phyloP scores from a whole-genome alignment of 2,113 vertebrate genomes.

The Hypomesus transpacificus region DNA sequence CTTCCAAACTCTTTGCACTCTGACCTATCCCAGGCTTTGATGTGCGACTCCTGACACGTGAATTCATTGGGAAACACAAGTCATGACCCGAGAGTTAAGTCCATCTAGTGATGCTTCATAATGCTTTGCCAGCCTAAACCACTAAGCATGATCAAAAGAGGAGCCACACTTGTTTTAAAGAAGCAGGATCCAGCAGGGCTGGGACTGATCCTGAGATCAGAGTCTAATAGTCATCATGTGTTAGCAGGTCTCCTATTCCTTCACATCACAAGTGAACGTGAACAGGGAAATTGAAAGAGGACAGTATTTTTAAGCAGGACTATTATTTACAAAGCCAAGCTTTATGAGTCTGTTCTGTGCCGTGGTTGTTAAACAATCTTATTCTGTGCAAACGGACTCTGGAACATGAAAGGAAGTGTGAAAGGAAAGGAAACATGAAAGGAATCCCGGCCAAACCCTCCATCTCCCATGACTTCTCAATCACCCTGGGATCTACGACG shows the following conservation, averaged over 20 bases:
- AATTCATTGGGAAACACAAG: constrained; percentile 74
- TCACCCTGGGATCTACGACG: too few relatives aligned
- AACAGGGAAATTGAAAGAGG: too few relatives aligned
- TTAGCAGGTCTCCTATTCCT: too few relatives aligned
- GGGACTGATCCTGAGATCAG: background rate
- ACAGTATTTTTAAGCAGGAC: too few relatives aligned
- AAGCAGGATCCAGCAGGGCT: background rate
- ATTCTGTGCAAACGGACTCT: background rate
- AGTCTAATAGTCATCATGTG: too few relatives aligned
- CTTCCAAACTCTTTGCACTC: constrained; percentile 46
- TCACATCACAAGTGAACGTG: too few relatives aligned
- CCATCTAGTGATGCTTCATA: constrained; percentile 60
- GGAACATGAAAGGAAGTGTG: background rate
- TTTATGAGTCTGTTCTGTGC: too few relatives aligned
- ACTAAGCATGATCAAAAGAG: constrained; percentile 58
- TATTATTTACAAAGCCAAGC: too few relatives aligned
- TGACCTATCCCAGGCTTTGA: constrained; percentile 56
- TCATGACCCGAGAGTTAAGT: constrained; percentile 67
- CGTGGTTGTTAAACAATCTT: too few relatives aligned
- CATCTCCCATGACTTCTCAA: too few relatives aligned
- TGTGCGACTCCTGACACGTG: constrained; percentile 73
- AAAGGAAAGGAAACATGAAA: too few relatives aligned
- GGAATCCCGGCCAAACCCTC: too few relatives aligned
- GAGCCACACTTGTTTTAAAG: constrained; percentile 11
- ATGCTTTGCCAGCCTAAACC: constrained; percentile 62